A percentile compares a stretch with the other conserved stretches of the same genome.
phyloP scores from a whole-genome alignment of 2,113 vertebrate species.

The Azemiops feae region DNA sequence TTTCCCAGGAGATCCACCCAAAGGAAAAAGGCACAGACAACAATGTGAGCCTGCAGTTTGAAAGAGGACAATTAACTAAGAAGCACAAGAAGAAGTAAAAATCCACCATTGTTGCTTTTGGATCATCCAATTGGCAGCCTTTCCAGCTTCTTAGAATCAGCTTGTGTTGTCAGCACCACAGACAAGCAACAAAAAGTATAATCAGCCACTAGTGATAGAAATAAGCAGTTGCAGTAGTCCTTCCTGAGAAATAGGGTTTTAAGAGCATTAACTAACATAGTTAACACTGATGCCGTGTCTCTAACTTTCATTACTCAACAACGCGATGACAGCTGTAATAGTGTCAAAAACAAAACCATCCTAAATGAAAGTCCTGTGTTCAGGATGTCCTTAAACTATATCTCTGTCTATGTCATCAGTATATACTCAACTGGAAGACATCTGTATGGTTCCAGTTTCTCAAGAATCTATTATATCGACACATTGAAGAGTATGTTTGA shows the following conservation, averaged over 20 bases:
- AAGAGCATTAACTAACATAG: conserved; percentile 54
- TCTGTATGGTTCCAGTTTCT: conserved; percentile 9
- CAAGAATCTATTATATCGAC: neutral
- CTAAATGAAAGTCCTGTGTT: conserved; percentile 27
- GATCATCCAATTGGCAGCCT: neutral
- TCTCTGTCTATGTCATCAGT: conserved; percentile 2
- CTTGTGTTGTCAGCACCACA: conserved; percentile 46
- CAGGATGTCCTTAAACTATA: conserved; percentile 35
- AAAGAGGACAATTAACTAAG: conserved; percentile 63
- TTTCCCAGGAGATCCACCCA: conserved; percentile 70
- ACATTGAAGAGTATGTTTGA: neutral
- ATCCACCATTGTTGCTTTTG: accelerated
- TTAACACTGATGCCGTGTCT: conserved; percentile 57
- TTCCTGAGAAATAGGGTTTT: conserved; percentile 46
- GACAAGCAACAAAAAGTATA: conserved; percentile 67
- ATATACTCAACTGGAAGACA: conserved; percentile 17
- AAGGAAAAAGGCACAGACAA: conserved; percentile 40
- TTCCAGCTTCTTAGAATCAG: conserved; percentile 60
- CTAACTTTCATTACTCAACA: conserved; percentile 25
- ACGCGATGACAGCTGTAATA: conserved; percentile 31
- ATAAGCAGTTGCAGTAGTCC: conserved; percentile 46
- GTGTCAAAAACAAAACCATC: conserved; percentile 52
- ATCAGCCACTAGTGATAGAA: conserved; percentile 48
- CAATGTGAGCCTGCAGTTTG: conserved; percentile 41
- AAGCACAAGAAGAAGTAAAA: conserved; percentile 74